Evolutionary conservation across 2,797 vertebrate species (phyloP).

Genomic region (Margarornis squamiger): DNA sequence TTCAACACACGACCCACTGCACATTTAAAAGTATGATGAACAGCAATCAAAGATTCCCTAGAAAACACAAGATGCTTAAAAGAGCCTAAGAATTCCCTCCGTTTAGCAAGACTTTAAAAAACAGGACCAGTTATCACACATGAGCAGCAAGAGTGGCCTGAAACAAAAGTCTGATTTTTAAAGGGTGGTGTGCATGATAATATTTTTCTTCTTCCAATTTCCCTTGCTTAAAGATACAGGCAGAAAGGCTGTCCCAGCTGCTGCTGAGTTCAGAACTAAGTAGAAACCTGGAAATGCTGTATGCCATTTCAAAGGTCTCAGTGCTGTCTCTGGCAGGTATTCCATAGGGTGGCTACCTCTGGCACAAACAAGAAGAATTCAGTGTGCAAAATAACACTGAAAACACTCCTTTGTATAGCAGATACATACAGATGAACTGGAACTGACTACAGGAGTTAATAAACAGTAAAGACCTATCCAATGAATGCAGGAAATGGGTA

Average conservation of each 20-base stretch:
- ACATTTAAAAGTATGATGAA: not conserved
- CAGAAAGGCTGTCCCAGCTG: not conserved
- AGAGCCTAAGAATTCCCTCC: not conserved
- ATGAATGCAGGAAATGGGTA: not conserved
- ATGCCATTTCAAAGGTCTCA: not conserved
- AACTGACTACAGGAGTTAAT: not conserved
- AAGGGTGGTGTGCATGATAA: accelerated
- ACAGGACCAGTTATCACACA: not conserved
- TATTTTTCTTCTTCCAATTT: not conserved
- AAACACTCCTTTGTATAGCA: not conserved
- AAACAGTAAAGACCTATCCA: not conserved
- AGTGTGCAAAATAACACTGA: not conserved
- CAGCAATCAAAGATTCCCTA: not conserved
- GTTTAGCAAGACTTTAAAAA: not conserved
- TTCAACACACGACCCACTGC: not conserved
- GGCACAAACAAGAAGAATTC: not conserved
- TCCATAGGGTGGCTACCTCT: not conserved
- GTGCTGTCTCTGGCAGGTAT: not conserved
- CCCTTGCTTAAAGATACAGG: not conserved
- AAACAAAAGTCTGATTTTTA: not conserved
- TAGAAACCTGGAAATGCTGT: not conserved
- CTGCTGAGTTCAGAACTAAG: not conserved
- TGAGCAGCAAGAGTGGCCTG: not conserved
- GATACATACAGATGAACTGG: not conserved
- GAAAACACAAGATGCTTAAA: not conserved